A percentile compares a stretch with the other conserved stretches of the same genome.
These are phyloP conservation scores for Epinotia ramella DNA, from an alignment of 2,888 invertebrate genomes.

Conservation along the genomic window DNA sequence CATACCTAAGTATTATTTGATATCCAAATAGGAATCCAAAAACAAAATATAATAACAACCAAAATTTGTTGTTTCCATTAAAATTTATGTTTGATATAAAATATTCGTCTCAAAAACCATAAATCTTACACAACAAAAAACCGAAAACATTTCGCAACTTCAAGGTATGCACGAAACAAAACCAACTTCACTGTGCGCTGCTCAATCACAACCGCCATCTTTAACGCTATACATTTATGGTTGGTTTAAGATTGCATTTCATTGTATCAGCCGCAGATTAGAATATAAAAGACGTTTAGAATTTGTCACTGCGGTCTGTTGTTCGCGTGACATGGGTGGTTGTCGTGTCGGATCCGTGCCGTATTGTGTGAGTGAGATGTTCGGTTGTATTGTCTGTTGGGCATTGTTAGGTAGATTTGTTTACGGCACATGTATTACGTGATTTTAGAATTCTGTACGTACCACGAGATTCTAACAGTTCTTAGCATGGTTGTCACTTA, in stretches of 20 bases:
- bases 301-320: slow-evolving; percentile 56
- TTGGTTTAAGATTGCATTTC: not conserved
- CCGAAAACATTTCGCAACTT: slow-evolving; percentile 20
- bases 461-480: no score
- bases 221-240: not conserved
- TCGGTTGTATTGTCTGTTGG: slow-evolving; percentile 5
- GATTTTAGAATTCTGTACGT: no score
- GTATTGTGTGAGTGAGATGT: slow-evolving; percentile 30
- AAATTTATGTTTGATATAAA: not conserved
- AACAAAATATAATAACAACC: not conserved
- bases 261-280: not conserved
- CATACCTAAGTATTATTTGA: no score
- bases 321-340: slow-evolving; percentile 36
- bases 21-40: no score
- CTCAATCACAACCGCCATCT: not conserved
- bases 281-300: slow-evolving; percentile 61
- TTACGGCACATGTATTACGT: no score
- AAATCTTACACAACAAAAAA: slow-evolving; percentile 24
- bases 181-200: not conserved
- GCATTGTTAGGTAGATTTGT: slow-evolving; percentile 16
- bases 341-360: slow-evolving; percentile 30
- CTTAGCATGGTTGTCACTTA: no score
- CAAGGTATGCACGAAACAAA: not conserved
- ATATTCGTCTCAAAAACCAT: slow-evolving; percentile 3
- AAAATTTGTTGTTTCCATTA: not conserved